These are phyloP conservation scores for Dione juno DNA, from an alignment of 2,888 invertebrate genomes.

Conservation along the genomic window DNA sequence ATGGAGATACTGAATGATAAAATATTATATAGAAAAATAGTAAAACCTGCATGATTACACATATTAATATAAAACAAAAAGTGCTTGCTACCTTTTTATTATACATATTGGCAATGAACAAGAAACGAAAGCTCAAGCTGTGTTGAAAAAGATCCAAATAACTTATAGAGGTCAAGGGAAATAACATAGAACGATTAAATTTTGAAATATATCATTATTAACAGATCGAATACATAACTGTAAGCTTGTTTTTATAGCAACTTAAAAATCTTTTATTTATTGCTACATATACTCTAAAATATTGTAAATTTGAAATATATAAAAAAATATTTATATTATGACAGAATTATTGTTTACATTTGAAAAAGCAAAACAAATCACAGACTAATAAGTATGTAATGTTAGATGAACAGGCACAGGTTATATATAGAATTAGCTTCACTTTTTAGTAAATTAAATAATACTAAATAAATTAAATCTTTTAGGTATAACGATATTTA, in stretches of 20 bases:
- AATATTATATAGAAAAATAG: constrained; percentile 36
- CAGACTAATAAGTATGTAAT: neutral
- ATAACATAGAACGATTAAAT: constrained; percentile 3
- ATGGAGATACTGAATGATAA: constrained; percentile 25
- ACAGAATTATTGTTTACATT: constrained; percentile 12
- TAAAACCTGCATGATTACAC: constrained; percentile 33
- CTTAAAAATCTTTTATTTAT: neutral
- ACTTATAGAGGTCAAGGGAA: constrained; percentile 32
- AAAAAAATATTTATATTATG: neutral
- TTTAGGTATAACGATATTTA: too few species aligned
- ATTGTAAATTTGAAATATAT: neutral
- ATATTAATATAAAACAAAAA: constrained; percentile 36
- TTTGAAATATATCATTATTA: neutral
- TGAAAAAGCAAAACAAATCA: neutral
- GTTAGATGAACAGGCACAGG: neutral
- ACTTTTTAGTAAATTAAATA: too few species aligned
- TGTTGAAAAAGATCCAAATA: constrained; percentile 24
- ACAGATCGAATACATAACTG: neutral
- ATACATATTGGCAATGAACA: constrained; percentile 31
- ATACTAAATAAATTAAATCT: too few species aligned
- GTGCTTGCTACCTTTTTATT: constrained; percentile 27
- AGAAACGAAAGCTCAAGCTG: constrained; percentile 18
- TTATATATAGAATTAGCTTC: neutral
- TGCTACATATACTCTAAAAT: too few species aligned
- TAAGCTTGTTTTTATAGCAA: neutral